Conservation (phyloP, 1,140 invertebrate species). For the Drosophila asahinai region DNA sequence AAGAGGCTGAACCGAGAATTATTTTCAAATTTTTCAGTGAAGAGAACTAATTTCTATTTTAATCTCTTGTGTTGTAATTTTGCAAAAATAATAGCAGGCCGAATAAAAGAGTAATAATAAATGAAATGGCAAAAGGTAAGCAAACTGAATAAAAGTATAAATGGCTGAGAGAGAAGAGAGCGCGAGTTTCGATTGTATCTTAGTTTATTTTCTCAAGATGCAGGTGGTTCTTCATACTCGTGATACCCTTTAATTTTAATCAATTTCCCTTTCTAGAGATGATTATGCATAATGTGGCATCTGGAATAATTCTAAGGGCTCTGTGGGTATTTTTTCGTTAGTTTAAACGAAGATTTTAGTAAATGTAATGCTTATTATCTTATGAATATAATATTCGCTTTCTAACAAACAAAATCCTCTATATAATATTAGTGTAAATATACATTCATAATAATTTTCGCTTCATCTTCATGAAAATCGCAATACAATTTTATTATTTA, state of each 20-base stretch:
- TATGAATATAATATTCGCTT: too few species aligned
- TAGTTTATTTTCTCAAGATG: too few species aligned
- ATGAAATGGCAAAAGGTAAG: neutral
- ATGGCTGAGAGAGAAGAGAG: neutral
- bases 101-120: slow-evolving; percentile 1
- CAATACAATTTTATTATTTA: too few species aligned
- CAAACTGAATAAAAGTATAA: neutral
- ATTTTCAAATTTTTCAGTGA: neutral
- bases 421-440: too few species aligned
- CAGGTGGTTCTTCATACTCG: neutral
- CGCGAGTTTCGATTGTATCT: too few species aligned
- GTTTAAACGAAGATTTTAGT: too few species aligned
- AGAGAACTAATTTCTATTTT: slow-evolving; percentile 8
- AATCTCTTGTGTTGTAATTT: slow-evolving; percentile 6
- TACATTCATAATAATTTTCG: too few species aligned
- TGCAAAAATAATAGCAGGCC: neutral
- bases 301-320: neutral
- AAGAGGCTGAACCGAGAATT: neutral
- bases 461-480: too few species aligned
- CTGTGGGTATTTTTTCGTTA: neutral
- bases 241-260: neutral
- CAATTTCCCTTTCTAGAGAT: neutral
- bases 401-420: too few species aligned
- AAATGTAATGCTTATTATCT: too few species aligned
- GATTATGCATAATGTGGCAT: neutral